Evolutionary conservation across 2,113 vertebrate genomes (phyloP), one percentile per base, ranked within the genome.

Genomic region (Elgaria multicarinata): DNA sequence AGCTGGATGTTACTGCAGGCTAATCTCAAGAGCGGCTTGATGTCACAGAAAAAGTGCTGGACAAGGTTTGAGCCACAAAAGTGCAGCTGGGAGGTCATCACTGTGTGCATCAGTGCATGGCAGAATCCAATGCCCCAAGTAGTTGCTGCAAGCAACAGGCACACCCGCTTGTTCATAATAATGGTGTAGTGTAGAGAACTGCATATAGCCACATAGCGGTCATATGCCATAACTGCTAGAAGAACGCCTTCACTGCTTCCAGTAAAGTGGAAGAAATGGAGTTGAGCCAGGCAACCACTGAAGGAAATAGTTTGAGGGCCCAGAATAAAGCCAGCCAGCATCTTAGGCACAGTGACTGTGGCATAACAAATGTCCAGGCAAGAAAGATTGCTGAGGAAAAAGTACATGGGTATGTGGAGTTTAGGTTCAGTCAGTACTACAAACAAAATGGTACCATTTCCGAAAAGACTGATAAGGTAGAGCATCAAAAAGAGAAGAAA

Each of bases 341-440:
- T 94, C 82, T 94, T 90, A 46, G 93, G 94, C n/a, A 94, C 74
- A 0, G 93, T 95, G 58, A 93, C 94, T 3, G 93, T 95, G 7
- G 90, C 91, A 28, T 66, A 94, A 74, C 92, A 94, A 71, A 95
- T 85, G 26, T 95, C 93, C 79, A 93, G 76, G 66, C 93, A 71
- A 26, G 93, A 92, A 1, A 96, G 92, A 44, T 93, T 95, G 0
- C 92, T 89, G 44, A 94, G 86, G 89, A 96, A 96, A 86, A 94
- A 94, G 58, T 96, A 95, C 91, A 94, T 93, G 66, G 90, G 93
- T 1, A 55, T 94, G 58, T 93, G 91, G 0, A 95, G 92, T 2
- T 58, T 86, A 39, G 58, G 22, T 4, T 94, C 90, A 69, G 14
- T 9, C 0, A 94, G 8, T 1, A 88, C 89, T 6, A 94, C 80